Evolutionary conservation across 2,888 invertebrate genomes (phyloP).

Genomic region (Agapostemon virescens): DNA sequence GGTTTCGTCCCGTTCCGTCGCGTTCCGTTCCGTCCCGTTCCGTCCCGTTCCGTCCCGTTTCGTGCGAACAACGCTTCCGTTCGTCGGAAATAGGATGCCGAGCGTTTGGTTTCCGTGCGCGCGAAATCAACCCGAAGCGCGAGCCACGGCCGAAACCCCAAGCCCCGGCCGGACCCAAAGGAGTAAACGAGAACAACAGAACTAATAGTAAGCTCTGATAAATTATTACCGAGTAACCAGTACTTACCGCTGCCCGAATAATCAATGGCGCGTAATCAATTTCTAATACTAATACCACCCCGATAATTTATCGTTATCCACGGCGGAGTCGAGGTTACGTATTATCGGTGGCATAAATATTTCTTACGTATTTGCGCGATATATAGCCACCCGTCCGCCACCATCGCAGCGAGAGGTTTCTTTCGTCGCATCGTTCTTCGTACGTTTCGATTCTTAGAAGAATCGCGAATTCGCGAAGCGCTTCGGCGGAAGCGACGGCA

Average conservation of each 20-base stretch:
- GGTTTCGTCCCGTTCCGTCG: too few species aligned
- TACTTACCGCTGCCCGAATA: constrained; percentile 57
- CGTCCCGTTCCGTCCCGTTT: background rate
- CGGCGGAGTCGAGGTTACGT: constrained; percentile 38
- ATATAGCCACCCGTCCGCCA: too few species aligned
- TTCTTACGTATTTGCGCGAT: constrained; percentile 21
- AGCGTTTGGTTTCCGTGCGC: constrained; percentile 24
- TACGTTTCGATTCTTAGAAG: too few species aligned
- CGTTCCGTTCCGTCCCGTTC: background rate
- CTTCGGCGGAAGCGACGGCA: too few species aligned
- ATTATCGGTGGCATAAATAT: constrained; percentile 41
- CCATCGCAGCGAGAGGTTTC: too few species aligned
- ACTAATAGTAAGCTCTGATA: constrained; percentile 63
- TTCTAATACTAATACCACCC: constrained; percentile 42
- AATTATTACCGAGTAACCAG: constrained; percentile 58
- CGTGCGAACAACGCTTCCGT: constrained; percentile 19
- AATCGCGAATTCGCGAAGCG: too few species aligned
- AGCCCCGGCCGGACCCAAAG: background rate
- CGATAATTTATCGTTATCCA: constrained; percentile 61
- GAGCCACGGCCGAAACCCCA: background rate
- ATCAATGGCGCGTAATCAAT: constrained; percentile 65
- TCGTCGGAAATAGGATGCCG: constrained; percentile 22
- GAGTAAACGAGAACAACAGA: constrained; percentile 47
- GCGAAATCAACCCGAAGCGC: constrained; percentile 13
- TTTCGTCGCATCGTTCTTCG: background rate